Percentiles rank a stretch among this genome's conserved stretches.
These are phyloP conservation scores for Pachyuromys duprasi DNA, from an alignment of 2,797 vertebrate species.

Conservation along the genomic window DNA sequence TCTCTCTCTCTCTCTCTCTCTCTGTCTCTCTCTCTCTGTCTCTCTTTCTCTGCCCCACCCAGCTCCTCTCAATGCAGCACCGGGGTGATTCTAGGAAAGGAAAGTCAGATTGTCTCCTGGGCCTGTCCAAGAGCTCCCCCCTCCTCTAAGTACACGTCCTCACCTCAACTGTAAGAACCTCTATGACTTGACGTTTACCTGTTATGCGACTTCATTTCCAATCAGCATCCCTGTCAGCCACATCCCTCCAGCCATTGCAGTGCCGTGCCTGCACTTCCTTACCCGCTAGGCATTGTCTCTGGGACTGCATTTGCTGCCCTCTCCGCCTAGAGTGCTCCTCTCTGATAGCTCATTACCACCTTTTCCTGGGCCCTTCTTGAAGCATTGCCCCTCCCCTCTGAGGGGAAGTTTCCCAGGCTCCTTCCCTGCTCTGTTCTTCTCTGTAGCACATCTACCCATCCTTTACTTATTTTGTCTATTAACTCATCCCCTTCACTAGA, in stretches of 20 bases:
- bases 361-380: not conserved
- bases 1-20: too few species aligned
- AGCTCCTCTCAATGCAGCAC: not conserved
- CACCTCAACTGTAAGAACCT: not conserved
- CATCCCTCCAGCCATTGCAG: not conserved
- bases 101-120: not conserved
- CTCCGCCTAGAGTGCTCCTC: not conserved
- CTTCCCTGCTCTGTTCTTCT: not conserved
- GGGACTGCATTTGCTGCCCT: not conserved
- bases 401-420: not conserved
- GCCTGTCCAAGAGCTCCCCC: fast-evolving
- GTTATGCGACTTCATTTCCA: not conserved
- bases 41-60: not conserved
- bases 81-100: not conserved
- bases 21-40: not conserved
- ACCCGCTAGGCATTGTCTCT: not conserved
- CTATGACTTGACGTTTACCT: not conserved
- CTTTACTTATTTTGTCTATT: not conserved
- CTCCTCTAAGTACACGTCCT: not conserved
- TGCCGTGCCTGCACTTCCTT: not conserved
- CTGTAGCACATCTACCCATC: too few species aligned
- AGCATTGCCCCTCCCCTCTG: not conserved
- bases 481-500: not conserved
- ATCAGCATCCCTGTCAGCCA: fast-evolving
- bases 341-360: not conserved